Base-by-base conservation (phyloP, 1,140 invertebrate genomes). In the Glomeris maerens region DNA sequence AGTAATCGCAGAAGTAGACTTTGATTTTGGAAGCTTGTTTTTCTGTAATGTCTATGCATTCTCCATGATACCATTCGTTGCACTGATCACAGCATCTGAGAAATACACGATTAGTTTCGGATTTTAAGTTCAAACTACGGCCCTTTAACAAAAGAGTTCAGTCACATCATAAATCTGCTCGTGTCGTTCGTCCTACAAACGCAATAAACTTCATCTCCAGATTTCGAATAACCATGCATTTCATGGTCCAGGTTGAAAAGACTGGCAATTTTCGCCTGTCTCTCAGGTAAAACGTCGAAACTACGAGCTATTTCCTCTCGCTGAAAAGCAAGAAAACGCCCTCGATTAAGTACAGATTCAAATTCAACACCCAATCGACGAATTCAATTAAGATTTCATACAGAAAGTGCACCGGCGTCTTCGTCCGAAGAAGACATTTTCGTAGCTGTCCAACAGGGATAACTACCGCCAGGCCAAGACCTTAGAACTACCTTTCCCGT, bases 11-110 rank as follows among this genome's bases (percentile, higher is more conserved):
- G 66, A 84, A 95, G 61, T 91, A 97, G 58, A 88, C 83, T 62
- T 89, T 87, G 46, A 97, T 96, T 52, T 82, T 78, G 62, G 90
- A 90, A 0, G 93, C 84, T 65, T 95, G 85, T 57, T 84, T 78
- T 63, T 93, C 83, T 7, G 87, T 92, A 51, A 97, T 89, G 57
- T 85, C 86, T 59, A 98, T 93, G 66, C 93, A 97, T 61, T 95
- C 89, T 7, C 92, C 92, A 68, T 98, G 94, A 63, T 93, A 98
- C 93, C 94, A 98, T 71, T 96, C 91, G 67, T 97, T 89, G 69
- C 94, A 98, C 27, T 84, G 77, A 69, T 97, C 94, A 72, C 93
- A 97, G 39, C 84, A 88, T 67, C 84, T 84, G 55, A 10, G 63
- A 58, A 51, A 60, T 47, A 55, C n/a, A n/a, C n/a, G n/a, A n/a